Conservation (phyloP, 2,797 vertebrate species). For the Sciurus carolinensis region DNA sequence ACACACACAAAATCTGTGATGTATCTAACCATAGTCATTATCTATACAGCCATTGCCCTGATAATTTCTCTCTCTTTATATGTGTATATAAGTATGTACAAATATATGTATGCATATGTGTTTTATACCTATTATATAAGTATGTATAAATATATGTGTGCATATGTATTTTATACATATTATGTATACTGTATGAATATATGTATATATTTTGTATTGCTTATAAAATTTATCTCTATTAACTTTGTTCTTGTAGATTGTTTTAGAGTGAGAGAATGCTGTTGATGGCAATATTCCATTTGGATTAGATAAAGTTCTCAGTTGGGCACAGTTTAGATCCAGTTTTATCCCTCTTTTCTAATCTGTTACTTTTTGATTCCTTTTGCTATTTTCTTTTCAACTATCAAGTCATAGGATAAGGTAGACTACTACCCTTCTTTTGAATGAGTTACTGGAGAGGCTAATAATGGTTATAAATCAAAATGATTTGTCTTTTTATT, state of each 20-base stretch:
- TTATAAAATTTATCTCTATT: neutral
- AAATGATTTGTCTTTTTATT: neutral
- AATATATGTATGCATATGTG: neutral
- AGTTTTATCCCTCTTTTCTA: neutral
- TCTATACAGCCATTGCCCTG: neutral
- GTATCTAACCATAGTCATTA: too few relatives aligned
- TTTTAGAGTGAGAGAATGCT: neutral
- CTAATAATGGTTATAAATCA: neutral
- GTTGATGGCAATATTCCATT: neutral
- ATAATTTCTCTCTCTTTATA: neutral
- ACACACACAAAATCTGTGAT: too few relatives aligned
- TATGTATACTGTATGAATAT: neutral
- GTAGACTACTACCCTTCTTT: neutral
- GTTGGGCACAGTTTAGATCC: neutral
- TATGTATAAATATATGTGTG: neutral
- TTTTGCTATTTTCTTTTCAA: constrained; percentile 11
- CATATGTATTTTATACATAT: neutral
- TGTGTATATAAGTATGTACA: neutral
- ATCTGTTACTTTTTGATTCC: neutral
- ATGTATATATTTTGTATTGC: neutral
- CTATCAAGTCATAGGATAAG: neutral
- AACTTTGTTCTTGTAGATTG: neutral
- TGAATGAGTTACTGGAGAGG: neutral
- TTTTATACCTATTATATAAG: neutral
- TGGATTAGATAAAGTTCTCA: neutral